These are phyloP conservation scores for Phrynosoma blainvillii DNA, from an alignment of 2,113 vertebrate genomes.

Conservation along the genomic window DNA sequence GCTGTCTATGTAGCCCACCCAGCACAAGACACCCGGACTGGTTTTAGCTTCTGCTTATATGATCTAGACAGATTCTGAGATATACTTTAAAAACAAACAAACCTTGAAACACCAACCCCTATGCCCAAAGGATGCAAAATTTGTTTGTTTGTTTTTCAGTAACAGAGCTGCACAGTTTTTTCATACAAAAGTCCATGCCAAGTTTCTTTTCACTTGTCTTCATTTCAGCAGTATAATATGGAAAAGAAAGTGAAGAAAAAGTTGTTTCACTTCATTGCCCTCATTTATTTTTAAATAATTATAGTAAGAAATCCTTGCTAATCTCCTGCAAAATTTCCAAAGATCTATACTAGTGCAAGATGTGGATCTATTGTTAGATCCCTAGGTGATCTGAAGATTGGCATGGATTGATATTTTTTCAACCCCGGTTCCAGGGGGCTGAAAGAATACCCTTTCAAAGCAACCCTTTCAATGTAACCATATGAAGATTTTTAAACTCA, in stretches of 20 bases:
- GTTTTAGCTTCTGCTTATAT: too few relatives aligned
- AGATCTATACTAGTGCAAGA: not conserved
- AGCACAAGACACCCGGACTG: too few relatives aligned
- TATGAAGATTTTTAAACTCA: not conserved
- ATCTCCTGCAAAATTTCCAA: not conserved
- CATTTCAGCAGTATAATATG: not conserved
- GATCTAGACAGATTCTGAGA: too few relatives aligned
- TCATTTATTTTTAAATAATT: not conserved
- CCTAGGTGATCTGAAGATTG: too few relatives aligned
- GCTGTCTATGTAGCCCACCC: not conserved
- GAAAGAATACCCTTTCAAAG: not conserved
- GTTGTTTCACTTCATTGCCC: not conserved
- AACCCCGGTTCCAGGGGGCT: too few relatives aligned
- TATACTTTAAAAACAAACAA: too few relatives aligned
- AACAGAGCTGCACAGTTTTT: not conserved
- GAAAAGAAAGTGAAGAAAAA: not conserved
- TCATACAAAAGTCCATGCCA: not conserved
- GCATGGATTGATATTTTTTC: too few relatives aligned
- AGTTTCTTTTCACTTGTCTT: not conserved
- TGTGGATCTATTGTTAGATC: not conserved
- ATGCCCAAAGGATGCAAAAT: too few relatives aligned
- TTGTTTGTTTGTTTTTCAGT: not conserved
- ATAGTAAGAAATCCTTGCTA: not conserved
- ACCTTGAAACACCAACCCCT: too few relatives aligned
- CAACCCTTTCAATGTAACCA: conserved; percentile 29